Base-by-base conservation (phyloP, 2,113 vertebrate genomes). In the Oryzias celebensis region DNA sequence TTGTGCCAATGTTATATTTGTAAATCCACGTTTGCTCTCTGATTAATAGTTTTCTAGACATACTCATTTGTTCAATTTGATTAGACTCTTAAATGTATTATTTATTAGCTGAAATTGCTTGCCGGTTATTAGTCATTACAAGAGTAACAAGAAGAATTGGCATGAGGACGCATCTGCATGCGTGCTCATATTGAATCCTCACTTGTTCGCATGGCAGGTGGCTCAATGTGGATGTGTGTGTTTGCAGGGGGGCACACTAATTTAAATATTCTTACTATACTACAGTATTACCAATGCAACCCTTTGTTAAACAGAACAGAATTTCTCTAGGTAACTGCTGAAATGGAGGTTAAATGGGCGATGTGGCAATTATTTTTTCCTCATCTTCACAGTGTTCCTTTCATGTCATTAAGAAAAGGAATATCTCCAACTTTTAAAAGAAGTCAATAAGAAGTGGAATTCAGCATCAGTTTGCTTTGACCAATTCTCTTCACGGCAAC, bases 31-130 rank as follows among this genome's bases (percentile, higher is more conserved):
- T 87, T 86, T 85, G 75, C 77, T 55, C 71, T 87, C 78, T 88
- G 84, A 88, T 90, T 86, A 89, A 89, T 89, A 87, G 85, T 85
- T 87, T 90, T 90, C 84, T 68, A 85, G 78, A 87, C 86, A 87
- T 83, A 83, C 82, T 89, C 78, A 87, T 90, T 90, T 88, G 85
- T 87, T 87, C 82, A 82, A 87, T 88, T 86, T 85, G 84, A 90
- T 88, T 89, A 85, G 82, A 85, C 42, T 82, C 56, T 85, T 85
- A 78, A 86, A 87, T 89, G 72, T 77, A 87, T 88, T 89, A 90
- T 88, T 87, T 88, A 90, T 87, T 82, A 80, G 78, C 63, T 62
- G 71, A 81, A 82, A 87, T 83, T 69, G 62, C 76, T 81, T 70
- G 52, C 28, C 1, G 43, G 75, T 73, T 84, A 75, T 80, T 81